Base-by-base conservation (phyloP, 2,888 invertebrate genomes). In the Nomada hirtipes region DNA sequence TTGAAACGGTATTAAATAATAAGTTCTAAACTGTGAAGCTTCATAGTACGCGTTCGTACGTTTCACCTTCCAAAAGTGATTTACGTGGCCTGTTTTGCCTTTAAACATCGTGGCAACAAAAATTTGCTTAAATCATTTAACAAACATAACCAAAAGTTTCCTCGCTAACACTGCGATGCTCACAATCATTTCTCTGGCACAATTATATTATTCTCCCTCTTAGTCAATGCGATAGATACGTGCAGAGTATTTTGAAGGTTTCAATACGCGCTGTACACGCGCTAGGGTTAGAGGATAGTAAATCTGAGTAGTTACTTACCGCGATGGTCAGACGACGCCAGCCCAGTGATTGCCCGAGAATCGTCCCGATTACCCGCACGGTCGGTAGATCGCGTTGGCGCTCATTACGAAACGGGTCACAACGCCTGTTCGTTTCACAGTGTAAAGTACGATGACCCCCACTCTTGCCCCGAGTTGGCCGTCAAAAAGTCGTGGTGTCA, bases 381-480 rank as follows among this genome's bases (percentile, higher is more conserved):
- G 59, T 15, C 59, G 69, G 57, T 73, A 74, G 78, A 73, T 79
- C 83, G 76, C 74, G 73, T 83, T 47, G 60, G 1, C 64, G 74
- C 29, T 69, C 60, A 64, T 82, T 68, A 61, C 68, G 68, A 75
- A 73, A 74, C 81, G 76, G 71, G 79, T 79, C 85, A 82, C 85
- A 82, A 42, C 60, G 82, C 44, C 76, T 73, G 57, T 68, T 79
- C 76, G 83, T 69, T 73, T 79, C 86, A 82, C 87, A 78, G 64
- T 83, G 83, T 75, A 79, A 86, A 88, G 82, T 81, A 79, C 82
- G 82, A 79, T 71, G 79, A 78, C 83, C 88, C 36, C 81, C 84
- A 88, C 88, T 88, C 79, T 83, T 84, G 36, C 81, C 57, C 67
- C 59, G 57, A 53, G 78, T 57, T 53, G 82, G 29, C 80, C 72